Evolutionary conservation across 1,140 invertebrate genomes (phyloP).

Genomic region (Drosophila erecta): DNA sequence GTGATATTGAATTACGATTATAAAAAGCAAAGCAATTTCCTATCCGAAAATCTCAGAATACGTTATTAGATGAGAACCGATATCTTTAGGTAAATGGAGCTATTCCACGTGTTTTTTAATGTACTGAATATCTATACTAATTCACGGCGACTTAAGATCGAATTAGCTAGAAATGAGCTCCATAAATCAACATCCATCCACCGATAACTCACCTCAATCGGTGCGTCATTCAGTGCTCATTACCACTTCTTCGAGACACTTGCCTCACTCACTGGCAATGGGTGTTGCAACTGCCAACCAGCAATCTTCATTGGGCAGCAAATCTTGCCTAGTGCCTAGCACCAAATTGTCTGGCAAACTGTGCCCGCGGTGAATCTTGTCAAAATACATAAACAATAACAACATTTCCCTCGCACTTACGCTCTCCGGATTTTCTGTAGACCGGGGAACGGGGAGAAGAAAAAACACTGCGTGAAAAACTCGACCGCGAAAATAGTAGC

Average conservation of each 20-base stretch:
- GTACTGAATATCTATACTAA: constrained; percentile 1
- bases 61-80: neutral
- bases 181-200: constrained; percentile 33
- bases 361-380: constrained; percentile 66
- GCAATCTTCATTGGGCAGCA: constrained; percentile 6
- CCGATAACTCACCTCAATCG: constrained; percentile 19
- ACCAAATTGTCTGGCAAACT: constrained; percentile 76
- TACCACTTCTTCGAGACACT: constrained; percentile 41
- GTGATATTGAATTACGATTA: too few relatives aligned
- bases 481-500: constrained; percentile 80
- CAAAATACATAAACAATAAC: constrained; percentile 84
- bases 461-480: constrained; percentile 71
- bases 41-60: too few relatives aligned
- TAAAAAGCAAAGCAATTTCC: too few relatives aligned
- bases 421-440: constrained; percentile 43
- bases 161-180: constrained; percentile 20
- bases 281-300: constrained; percentile 26
- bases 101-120: neutral
- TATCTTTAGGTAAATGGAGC: neutral
- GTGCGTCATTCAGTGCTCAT: constrained; percentile 23
- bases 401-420: constrained; percentile 73
- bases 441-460: neutral
- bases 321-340: constrained; percentile 30
- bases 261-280: constrained; percentile 14
- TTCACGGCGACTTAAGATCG: constrained; percentile 16